Evolutionary conservation across 1,140 invertebrate genomes (phyloP).

Genomic region (Orius laevigatus): DNA sequence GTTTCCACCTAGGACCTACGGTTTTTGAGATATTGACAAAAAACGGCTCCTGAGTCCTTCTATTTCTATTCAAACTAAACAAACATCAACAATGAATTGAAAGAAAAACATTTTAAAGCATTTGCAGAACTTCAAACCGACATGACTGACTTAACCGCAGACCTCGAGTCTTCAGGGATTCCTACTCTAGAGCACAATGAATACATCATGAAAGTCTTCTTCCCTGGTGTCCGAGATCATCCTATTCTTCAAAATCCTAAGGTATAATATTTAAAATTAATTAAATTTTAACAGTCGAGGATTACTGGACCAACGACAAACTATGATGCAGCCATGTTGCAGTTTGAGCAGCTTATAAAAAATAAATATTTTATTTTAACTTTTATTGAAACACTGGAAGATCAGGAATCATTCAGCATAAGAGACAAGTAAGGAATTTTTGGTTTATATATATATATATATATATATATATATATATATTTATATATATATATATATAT

Average conservation of each 20-base stretch:
- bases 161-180: slow-evolving; percentile 88
- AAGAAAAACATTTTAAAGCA: slow-evolving; percentile 34
- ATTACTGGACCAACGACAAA: slow-evolving; percentile 64
- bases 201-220: slow-evolving; percentile 98
- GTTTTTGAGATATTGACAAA: no score
- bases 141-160: slow-evolving; percentile 93
- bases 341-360: slow-evolving; percentile 84
- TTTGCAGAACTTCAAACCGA: slow-evolving; percentile 99
- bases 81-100: no score
- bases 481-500: no score
- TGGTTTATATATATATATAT: slow-evolving; percentile 11
- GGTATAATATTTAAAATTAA: slow-evolving; percentile 25
- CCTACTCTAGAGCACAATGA: slow-evolving; percentile 89
- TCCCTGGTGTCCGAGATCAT: slow-evolving; percentile 84
- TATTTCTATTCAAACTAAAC: no score
- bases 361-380: slow-evolving; percentile 85
- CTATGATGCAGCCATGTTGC: slow-evolving; percentile 83
- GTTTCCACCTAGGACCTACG: no score
- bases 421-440: slow-evolving; percentile 56
- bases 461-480: no score
- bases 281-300: slow-evolving; percentile 31
- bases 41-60: no score
- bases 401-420: slow-evolving; percentile 80
- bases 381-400: slow-evolving; percentile 85
- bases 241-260: slow-evolving; percentile 77